phyloP scores from a whole-genome alignment of 2,888 invertebrate species.

The Athetis lepigone region DNA sequence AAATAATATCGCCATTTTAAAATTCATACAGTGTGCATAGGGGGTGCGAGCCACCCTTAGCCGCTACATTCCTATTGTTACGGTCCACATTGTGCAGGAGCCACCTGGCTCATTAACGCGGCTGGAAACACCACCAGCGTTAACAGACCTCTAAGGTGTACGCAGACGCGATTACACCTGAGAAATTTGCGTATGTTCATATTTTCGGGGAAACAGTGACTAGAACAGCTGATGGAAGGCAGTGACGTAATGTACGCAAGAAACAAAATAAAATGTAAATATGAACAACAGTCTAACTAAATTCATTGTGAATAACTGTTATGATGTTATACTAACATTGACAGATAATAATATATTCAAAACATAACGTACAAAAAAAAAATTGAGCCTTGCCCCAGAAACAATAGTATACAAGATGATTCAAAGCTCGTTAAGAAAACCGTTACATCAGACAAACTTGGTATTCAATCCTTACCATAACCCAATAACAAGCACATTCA shows the following conservation, averaged over 20 bases:
- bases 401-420: background rate
- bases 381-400: background rate
- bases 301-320: too few species aligned
- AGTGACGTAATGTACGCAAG: too few species aligned
- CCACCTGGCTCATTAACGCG: conserved; percentile 88
- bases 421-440: background rate
- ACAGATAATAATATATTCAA: background rate
- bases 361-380: background rate
- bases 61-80: conserved; percentile 78
- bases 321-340: background rate
- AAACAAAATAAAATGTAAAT: too few species aligned
- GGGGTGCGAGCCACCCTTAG: conserved; percentile 74
- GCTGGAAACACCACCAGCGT: conserved; percentile 68
- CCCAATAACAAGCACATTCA: conserved; percentile 25
- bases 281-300: too few species aligned
- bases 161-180: conserved; percentile 34
- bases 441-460: background rate
- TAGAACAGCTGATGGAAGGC: too few species aligned
- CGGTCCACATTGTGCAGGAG: conserved; percentile 79
- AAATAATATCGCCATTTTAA: conserved; percentile 59
- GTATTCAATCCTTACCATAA: background rate
- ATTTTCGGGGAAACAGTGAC: background rate
- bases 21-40: conserved; percentile 64
- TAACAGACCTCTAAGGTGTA: conserved; percentile 60
- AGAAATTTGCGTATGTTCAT: conserved; percentile 11